These are phyloP conservation scores for Pholis gunnellus DNA, from an alignment of 2,113 vertebrate species.

Conservation along the genomic window DNA sequence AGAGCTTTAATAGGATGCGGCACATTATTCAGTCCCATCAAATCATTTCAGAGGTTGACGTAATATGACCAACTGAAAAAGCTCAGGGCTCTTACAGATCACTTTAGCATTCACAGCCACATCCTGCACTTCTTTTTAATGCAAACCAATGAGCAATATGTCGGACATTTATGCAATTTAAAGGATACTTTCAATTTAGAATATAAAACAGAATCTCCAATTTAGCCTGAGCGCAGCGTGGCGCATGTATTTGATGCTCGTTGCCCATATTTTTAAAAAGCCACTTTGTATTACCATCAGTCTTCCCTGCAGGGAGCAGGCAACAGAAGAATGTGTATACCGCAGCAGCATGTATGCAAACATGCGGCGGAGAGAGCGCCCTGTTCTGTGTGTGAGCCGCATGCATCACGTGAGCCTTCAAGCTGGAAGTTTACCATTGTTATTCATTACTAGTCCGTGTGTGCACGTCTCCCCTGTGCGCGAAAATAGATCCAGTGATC, in stretches of 20 bases:
- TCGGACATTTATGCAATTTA: slow-evolving; percentile 18
- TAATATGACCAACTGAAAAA: slow-evolving; percentile 12
- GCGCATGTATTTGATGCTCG: slow-evolving; percentile 36
- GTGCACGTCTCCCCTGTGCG: slow-evolving; percentile 35
- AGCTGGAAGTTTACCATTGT: slow-evolving; percentile 49
- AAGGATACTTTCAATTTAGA: slow-evolving; percentile 10
- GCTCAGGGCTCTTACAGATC: neutral
- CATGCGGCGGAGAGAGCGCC: slow-evolving; percentile 13
- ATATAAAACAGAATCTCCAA: slow-evolving; percentile 15
- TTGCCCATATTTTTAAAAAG: slow-evolving; percentile 45
- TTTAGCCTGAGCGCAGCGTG: slow-evolving; percentile 9
- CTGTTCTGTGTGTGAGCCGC: slow-evolving; percentile 44
- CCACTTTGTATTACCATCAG: slow-evolving; percentile 52
- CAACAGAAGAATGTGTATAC: slow-evolving; percentile 60
- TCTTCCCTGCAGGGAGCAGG: slow-evolving; percentile 48
- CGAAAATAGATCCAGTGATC: slow-evolving; percentile 48
- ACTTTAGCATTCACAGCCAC: slow-evolving; percentile 8
- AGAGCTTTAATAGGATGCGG: slow-evolving; percentile 14
- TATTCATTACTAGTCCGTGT: slow-evolving; percentile 48
- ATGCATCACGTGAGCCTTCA: slow-evolving; percentile 45
- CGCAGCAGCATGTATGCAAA: slow-evolving; percentile 50
- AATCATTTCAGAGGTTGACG: neutral
- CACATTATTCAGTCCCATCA: slow-evolving; percentile 23
- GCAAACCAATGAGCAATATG: slow-evolving; percentile 8
- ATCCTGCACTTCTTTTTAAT: neutral